Conservation (phyloP, 2,888 invertebrate genomes). For the Ochlodes sylvanus region DNA sequence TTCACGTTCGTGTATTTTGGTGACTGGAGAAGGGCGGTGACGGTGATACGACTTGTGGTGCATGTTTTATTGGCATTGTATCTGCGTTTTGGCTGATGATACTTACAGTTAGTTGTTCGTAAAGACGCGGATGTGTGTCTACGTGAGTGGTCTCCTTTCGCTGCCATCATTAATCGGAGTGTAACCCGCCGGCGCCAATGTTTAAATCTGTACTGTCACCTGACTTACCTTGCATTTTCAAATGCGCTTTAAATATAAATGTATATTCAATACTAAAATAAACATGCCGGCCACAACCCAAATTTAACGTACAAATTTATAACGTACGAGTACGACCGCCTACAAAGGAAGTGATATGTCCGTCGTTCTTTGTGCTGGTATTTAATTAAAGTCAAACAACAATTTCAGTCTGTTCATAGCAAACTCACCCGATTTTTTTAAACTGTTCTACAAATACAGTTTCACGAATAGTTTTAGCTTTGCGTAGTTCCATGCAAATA, state of each 20-base stretch:
- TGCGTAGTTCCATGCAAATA: constrained; percentile 8
- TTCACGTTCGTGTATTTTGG: constrained; percentile 39
- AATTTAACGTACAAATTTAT: constrained; percentile 3
- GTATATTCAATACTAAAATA: constrained; percentile 32
- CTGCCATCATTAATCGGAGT: constrained; percentile 55
- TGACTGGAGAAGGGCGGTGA: constrained; percentile 42
- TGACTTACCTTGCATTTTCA: constrained; percentile 47
- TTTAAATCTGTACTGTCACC: constrained; percentile 60
- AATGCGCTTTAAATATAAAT: constrained; percentile 40
- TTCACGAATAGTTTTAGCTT: background rate
- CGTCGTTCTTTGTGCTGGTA: constrained; percentile 7
- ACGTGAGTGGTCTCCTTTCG: constrained; percentile 49
- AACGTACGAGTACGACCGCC: constrained; percentile 1
- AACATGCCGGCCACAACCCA: constrained; percentile 24
- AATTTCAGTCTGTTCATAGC: background rate
- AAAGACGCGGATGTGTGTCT: constrained; percentile 19
- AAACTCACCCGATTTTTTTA: background rate
- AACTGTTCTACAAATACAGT: background rate
- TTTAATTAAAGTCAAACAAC: background rate
- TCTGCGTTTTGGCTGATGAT: constrained; percentile 37
- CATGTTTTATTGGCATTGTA: constrained; percentile 49
- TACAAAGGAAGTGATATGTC: constrained; percentile 17
- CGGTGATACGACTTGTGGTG: constrained; percentile 32
- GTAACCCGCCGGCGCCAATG: constrained; percentile 53
- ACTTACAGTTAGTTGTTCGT: constrained; percentile 4